phyloP scores from a whole-genome alignment of 2,797 vertebrate species.

The Sebastes steindachneri region DNA sequence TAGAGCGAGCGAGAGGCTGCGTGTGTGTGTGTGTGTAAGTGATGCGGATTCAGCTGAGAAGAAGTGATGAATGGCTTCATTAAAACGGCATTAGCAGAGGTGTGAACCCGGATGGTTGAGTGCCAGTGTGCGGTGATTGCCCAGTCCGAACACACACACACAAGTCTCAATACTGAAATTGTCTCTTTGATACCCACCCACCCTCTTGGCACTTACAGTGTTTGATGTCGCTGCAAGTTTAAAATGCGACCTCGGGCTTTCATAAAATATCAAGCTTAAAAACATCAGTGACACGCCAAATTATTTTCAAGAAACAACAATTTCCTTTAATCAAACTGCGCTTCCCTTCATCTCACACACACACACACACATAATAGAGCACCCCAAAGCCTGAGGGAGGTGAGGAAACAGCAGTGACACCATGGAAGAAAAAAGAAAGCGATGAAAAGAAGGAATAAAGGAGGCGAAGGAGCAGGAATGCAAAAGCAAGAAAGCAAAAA shows the following conservation, averaged over 20 bases:
- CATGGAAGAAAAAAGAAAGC: constrained; percentile 26
- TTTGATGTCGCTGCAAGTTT: constrained; percentile 11
- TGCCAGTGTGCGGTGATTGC: constrained; percentile 48
- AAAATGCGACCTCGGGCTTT: constrained; percentile 8
- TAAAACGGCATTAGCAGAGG: constrained; percentile 86
- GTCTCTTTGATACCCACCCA: constrained; percentile 23
- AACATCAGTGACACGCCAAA: constrained; percentile 1
- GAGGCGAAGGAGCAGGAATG: constrained; percentile 17
- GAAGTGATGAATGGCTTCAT: constrained; percentile 86
- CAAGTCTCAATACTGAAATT: constrained; percentile 32
- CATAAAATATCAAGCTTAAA: constrained; percentile 9
- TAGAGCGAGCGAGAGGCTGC: constrained; percentile 25
- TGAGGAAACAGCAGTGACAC: constrained; percentile 45
- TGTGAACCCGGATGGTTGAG: constrained; percentile 66
- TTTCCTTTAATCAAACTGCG: constrained; percentile 22
- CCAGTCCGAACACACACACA: constrained; percentile 40
- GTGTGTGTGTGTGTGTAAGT: constrained; percentile 8
- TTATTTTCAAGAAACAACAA: constrained; percentile 25
- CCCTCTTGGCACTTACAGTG: neutral
- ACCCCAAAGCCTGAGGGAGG: constrained; percentile 24
- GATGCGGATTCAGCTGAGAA: constrained; percentile 72
- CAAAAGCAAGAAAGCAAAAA: neutral
- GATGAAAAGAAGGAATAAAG: constrained; percentile 24
- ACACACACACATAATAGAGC: neutral
- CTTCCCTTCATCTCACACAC: neutral